Evolutionary conservation across 2,888 invertebrate genomes (phyloP).

Genomic region (Carabus problematicus): DNA sequence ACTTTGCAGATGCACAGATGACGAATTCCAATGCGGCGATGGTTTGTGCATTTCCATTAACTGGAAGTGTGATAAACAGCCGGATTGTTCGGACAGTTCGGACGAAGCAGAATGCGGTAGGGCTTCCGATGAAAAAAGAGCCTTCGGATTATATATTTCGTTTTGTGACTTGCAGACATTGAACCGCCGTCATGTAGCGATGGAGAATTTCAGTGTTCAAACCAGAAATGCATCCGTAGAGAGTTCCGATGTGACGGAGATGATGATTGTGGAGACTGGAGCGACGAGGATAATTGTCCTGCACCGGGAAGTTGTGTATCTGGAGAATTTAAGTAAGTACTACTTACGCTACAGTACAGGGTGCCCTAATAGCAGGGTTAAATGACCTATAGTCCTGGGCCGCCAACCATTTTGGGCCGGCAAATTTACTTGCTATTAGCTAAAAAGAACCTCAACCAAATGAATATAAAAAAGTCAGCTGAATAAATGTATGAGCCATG

Average conservation of each 20-base stretch:
- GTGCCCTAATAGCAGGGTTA: no score
- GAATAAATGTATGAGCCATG: no score
- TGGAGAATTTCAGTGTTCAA: conserved; percentile 77
- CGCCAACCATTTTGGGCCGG: no score
- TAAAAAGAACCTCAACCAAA: no score
- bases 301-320: conserved; percentile 69
- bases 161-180: conserved; percentile 51
- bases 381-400: no score
- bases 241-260: conserved; percentile 85
- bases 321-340: conserved; percentile 73
- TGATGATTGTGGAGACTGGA: conserved; percentile 88
- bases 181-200: conserved; percentile 71
- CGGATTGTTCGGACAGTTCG: conserved; percentile 77
- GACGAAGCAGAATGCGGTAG: conserved; percentile 77
- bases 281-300: conserved; percentile 82
- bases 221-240: conserved; percentile 74
- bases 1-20: conserved; percentile 69
- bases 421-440: no score
- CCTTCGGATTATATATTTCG: neutral
- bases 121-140: conserved; percentile 48
- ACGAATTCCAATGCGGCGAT: conserved; percentile 76
- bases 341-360: neutral
- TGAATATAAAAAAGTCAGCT: no score
- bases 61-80: conserved; percentile 78
- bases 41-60: conserved; percentile 76